A percentile compares a stretch with the other conserved stretches of the same genome.
These are phyloP conservation scores for Bombus impatiens DNA, from an alignment of 1,140 invertebrate genomes.

Conservation along the genomic window DNA sequence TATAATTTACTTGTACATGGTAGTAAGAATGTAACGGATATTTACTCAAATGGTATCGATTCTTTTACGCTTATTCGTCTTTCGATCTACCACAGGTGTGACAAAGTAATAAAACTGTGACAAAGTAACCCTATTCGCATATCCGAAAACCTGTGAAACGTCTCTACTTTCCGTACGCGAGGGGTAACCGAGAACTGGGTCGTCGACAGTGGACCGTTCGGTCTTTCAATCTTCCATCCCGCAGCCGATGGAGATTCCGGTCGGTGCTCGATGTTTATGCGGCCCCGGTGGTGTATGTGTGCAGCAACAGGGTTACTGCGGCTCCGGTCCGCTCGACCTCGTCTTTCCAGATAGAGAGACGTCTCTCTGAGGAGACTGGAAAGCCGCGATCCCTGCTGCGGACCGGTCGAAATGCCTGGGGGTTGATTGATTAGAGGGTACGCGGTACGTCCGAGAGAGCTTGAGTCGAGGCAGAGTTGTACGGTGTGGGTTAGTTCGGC, in stretches of 20 bases:
- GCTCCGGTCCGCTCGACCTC: conserved; percentile 36
- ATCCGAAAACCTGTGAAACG: not conserved
- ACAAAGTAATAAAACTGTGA: not conserved
- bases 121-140: not conserved
- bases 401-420: conserved; percentile 77
- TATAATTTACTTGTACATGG: too few relatives aligned
- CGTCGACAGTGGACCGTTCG: conserved; percentile 36
- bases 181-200: conserved; percentile 58
- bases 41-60: not conserved
- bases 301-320: conserved; percentile 66
- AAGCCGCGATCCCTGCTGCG: conserved; percentile 69
- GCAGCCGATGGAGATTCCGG: conserved; percentile 58
- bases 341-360: conserved; percentile 70
- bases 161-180: not conserved
- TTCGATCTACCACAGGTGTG: too few relatives aligned
- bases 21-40: too few relatives aligned
- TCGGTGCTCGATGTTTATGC: conserved; percentile 47
- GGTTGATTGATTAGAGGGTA: conserved; percentile 83
- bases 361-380: conserved; percentile 68
- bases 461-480: conserved; percentile 70
- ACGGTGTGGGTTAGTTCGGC: conserved; percentile 77
- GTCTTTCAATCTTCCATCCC: conserved; percentile 60
- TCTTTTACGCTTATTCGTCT: not conserved
- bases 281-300: conserved; percentile 40
- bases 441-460: conserved; percentile 64